A percentile compares a stretch with the other conserved stretches of the same genome.
phyloP scores from a whole-genome alignment of 2,113 vertebrate species.

The Suncus etruscus region DNA sequence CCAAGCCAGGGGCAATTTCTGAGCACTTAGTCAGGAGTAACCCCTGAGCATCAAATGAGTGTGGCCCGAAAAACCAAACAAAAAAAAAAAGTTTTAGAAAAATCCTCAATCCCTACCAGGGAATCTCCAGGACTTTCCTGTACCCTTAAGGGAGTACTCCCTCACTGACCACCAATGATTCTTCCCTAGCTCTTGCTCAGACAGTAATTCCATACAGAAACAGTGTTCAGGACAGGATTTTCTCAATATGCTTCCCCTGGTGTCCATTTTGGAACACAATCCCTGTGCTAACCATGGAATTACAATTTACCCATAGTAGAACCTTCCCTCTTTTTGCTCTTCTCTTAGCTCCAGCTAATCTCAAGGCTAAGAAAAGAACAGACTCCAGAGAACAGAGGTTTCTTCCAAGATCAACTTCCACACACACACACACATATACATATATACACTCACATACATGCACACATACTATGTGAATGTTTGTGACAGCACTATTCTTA shows the following conservation, averaged over 20 bases:
- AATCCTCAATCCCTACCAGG: background rate
- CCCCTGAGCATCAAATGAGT: no score
- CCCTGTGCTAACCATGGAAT: background rate
- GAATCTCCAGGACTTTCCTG: background rate
- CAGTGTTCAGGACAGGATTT: background rate
- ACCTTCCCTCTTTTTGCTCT: background rate
- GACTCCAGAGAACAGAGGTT: background rate
- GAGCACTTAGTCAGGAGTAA: no score
- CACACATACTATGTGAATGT: background rate
- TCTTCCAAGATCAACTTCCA: background rate
- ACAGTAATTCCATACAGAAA: background rate
- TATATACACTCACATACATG: background rate
- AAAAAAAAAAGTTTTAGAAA: no score
- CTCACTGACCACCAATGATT: background rate
- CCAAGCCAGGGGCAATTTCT: no score
- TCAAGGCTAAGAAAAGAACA: background rate
- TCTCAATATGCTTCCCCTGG: background rate
- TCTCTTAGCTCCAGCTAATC: background rate
- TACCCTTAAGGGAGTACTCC: background rate
- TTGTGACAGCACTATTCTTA: background rate
- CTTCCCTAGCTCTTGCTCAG: conserved; percentile 24
- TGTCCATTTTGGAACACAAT: background rate
- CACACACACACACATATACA: no score
- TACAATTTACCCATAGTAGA: background rate
- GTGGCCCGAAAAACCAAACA: no score